A percentile compares a stretch with the other conserved stretches of the same genome.
These are phyloP conservation scores for Lagocephalus sceleratus DNA, from an alignment of 2,797 vertebrate genomes.

Conservation along the genomic window DNA sequence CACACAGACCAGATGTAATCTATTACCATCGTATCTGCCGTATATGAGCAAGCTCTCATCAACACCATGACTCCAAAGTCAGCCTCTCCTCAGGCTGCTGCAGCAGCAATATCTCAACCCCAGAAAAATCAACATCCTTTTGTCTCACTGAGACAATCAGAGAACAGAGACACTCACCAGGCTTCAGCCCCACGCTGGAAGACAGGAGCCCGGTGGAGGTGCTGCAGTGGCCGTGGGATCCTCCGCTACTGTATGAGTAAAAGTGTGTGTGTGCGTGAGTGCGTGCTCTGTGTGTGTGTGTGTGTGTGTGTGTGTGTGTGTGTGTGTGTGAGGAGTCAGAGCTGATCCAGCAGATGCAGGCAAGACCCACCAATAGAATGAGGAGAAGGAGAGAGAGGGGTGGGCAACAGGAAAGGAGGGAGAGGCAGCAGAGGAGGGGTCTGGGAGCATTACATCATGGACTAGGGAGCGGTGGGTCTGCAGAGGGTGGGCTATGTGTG, in stretches of 20 bases:
- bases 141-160: constrained; percentile 50
- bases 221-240: constrained; percentile 68
- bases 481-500: constrained; percentile 61
- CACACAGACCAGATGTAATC: constrained; percentile 36
- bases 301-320: constrained; percentile 14
- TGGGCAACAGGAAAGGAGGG: constrained; percentile 52
- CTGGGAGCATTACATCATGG: constrained; percentile 77
- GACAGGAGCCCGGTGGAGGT: constrained; percentile 56
- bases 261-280: constrained; percentile 44
- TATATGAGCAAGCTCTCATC: constrained; percentile 53
- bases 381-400: constrained; percentile 52
- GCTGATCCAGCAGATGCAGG: constrained; percentile 75
- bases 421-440: constrained; percentile 66
- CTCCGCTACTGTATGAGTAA: constrained; percentile 70
- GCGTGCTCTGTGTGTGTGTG: constrained; percentile 18
- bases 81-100: constrained; percentile 57
- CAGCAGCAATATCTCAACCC: constrained; percentile 44
- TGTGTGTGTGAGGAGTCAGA: constrained; percentile 48
- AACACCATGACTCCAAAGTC: constrained; percentile 41
- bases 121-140: constrained; percentile 46
- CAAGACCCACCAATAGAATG: constrained; percentile 68
- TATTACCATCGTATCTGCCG: constrained; percentile 60
- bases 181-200: constrained; percentile 21
- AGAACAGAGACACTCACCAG: constrained; percentile 65
- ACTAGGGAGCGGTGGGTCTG: constrained; percentile 64